Percentiles rank a stretch among this genome's conserved stretches.
phyloP scores from a whole-genome alignment of 2,797 vertebrate species.

The Champsocephalus esox region DNA sequence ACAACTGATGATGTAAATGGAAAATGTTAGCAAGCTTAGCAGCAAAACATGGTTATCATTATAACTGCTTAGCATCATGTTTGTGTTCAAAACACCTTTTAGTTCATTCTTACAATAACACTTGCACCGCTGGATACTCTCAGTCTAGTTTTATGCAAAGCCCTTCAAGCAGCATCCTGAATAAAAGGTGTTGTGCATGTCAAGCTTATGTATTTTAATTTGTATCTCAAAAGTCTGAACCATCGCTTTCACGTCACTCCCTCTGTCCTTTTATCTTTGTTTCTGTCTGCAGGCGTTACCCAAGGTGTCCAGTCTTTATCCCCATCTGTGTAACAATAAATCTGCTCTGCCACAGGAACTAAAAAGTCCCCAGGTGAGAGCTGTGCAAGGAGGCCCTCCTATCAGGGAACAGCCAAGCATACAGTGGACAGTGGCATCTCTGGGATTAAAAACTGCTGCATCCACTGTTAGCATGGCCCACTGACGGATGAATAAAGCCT shows the following conservation, averaged over 20 bases:
- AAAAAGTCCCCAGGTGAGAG: conserved; percentile 77
- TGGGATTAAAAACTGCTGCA: conserved; percentile 83
- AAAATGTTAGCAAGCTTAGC: background rate
- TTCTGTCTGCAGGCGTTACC: conserved; percentile 47
- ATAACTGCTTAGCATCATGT: background rate
- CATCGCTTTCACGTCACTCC: conserved; percentile 8
- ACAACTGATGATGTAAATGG: background rate
- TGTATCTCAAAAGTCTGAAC: conserved; percentile 13
- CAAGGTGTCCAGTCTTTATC: conserved; percentile 61
- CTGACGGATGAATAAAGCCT: conserved; percentile 86
- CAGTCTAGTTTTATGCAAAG: background rate
- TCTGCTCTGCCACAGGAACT: conserved; percentile 69
- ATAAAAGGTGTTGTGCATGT: background rate
- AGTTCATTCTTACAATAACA: background rate
- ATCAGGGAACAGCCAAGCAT: conserved; percentile 76
- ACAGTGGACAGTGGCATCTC: conserved; percentile 78
- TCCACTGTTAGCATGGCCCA: conserved; percentile 79
- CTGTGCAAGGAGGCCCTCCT: conserved; percentile 57
- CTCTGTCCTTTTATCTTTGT: conserved; percentile 29
- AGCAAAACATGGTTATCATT: background rate
- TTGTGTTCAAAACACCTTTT: background rate
- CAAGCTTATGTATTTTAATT: conserved; percentile 2
- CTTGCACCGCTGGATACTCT: background rate
- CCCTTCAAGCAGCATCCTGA: background rate
- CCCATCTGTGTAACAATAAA: conserved; percentile 72